Evolutionary conservation across 1,140 invertebrate genomes (phyloP).

Genomic region (Nebria ingens): DNA sequence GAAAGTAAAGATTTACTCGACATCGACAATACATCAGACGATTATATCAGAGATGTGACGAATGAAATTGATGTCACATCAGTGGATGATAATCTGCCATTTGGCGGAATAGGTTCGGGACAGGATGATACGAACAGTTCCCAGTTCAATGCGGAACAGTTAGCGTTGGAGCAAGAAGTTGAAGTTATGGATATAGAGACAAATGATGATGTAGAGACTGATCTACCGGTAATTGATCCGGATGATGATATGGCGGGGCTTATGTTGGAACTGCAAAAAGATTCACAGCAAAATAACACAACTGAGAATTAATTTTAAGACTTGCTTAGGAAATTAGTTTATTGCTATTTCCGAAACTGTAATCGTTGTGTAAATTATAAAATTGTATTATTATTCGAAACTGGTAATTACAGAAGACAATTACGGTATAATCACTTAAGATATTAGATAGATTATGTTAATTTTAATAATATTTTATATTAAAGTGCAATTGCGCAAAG

Average conservation of each 20-base stretch:
- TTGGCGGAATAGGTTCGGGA: neutral
- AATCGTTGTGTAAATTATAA: too few species aligned
- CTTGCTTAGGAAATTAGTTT: too few species aligned
- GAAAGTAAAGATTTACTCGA: neutral
- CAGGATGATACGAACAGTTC: neutral
- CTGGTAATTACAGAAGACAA: too few species aligned
- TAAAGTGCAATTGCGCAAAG: too few species aligned
- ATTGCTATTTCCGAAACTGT: too few species aligned
- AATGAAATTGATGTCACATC: neutral
- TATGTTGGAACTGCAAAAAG: conserved; percentile 40
- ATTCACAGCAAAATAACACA: too few species aligned
- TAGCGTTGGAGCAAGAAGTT: neutral
- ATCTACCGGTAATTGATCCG: conserved; percentile 35
- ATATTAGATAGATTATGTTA: too few species aligned
- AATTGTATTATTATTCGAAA: too few species aligned
- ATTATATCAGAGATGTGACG: neutral
- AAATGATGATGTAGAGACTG: conserved; percentile 22
- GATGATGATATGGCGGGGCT: conserved; percentile 39
- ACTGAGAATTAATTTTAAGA: too few species aligned
- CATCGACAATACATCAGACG: neutral
- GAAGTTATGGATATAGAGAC: neutral
- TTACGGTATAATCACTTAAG: too few species aligned
- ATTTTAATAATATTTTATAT: too few species aligned
- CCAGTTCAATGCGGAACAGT: neutral
- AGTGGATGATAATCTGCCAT: neutral